Conservation (phyloP, 2,797 vertebrate genomes). For the Psittacula echo region DNA sequence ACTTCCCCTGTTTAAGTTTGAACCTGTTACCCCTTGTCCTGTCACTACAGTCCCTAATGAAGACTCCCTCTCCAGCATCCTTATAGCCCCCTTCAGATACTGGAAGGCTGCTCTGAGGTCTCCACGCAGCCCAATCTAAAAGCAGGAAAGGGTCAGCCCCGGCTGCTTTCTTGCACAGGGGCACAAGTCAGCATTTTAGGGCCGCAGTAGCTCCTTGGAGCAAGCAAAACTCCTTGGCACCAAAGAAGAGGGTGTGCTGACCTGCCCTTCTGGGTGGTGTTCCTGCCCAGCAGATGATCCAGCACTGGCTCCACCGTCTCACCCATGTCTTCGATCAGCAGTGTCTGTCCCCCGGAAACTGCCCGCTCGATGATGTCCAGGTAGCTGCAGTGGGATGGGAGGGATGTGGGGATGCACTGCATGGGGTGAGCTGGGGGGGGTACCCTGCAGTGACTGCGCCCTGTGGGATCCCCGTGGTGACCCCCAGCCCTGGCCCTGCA, state of each 20-base stretch:
- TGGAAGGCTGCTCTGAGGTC: too few species aligned
- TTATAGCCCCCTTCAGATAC: too few species aligned
- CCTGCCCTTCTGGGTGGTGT: constrained; percentile 82
- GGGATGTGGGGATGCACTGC: fast-evolving
- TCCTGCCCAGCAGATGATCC: constrained; percentile 79
- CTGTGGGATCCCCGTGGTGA: fast-evolving
- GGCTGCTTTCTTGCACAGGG: not conserved
- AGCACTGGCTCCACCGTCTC: constrained; percentile 78
- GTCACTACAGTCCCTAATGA: too few species aligned
- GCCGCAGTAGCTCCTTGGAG: not conserved
- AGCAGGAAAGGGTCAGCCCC: not conserved
- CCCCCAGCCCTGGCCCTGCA: fast-evolving
- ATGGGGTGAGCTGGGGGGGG: not conserved
- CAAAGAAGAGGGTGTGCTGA: not conserved
- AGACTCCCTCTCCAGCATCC: too few species aligned
- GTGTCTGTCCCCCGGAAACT: constrained; percentile 65
- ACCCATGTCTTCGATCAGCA: constrained; percentile 78
- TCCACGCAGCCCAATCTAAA: not conserved
- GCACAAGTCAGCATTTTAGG: not conserved
- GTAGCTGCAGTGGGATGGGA: constrained; percentile 53
- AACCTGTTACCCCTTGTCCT: too few species aligned
- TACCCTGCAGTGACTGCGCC: fast-evolving
- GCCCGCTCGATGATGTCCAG: constrained; percentile 77
- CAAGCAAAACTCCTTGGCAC: not conserved
- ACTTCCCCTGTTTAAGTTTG: too few species aligned